phyloP scores from a whole-genome alignment of 2,888 invertebrate species.

The Amblyjoppa proteus region DNA sequence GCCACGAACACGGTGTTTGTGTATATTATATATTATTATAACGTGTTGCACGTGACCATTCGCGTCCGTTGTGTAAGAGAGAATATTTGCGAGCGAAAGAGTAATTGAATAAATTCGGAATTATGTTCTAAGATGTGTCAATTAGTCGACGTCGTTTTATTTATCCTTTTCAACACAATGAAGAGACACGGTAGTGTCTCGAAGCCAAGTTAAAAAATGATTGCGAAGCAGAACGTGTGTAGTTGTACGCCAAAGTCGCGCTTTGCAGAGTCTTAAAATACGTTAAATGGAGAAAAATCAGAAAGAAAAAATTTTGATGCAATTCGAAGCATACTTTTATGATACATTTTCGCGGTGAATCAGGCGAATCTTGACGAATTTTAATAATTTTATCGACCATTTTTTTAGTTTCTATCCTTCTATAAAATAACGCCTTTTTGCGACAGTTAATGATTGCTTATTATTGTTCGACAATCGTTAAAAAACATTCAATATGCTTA shows the following conservation, averaged over 20 bases:
- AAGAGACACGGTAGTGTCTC: too few species aligned
- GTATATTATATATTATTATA: constrained; percentile 50
- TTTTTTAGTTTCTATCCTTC: background rate
- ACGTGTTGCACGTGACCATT: constrained; percentile 47
- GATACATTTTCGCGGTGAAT: too few species aligned
- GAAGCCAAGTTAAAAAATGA: background rate
- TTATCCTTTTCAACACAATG: background rate
- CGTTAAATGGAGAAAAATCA: too few species aligned
- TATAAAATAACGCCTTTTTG: too few species aligned
- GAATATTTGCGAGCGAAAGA: constrained; percentile 50
- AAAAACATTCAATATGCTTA: background rate
- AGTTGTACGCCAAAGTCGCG: background rate
- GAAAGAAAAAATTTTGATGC: too few species aligned
- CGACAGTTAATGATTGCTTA: background rate
- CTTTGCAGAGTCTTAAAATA: too few species aligned
- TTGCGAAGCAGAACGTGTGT: background rate
- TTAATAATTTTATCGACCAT: too few species aligned
- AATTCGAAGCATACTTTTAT: too few species aligned
- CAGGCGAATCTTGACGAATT: too few species aligned
- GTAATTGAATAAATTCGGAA: constrained; percentile 60
- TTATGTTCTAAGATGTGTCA: constrained; percentile 51
- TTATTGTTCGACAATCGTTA: background rate
- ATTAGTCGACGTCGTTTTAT: background rate
- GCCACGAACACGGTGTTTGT: constrained; percentile 42
- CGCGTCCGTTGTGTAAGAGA: constrained; percentile 55